These are phyloP conservation scores for Clivina fossor DNA, from an alignment of 2,888 invertebrate species.

Conservation along the genomic window DNA sequence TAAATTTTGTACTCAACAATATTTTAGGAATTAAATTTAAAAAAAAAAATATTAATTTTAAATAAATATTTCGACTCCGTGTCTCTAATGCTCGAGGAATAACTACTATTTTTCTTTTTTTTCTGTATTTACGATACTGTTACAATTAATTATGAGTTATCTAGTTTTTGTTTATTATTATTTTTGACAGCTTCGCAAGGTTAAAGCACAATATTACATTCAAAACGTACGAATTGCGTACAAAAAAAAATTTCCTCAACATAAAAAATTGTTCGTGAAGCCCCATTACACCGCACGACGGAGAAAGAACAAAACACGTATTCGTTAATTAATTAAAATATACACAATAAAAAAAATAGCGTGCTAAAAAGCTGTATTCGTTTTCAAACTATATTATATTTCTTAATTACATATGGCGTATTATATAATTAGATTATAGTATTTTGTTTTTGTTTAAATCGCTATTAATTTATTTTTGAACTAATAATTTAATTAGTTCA, in stretches of 20 bases:
- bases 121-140: conserved; percentile 4
- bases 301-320: too few species aligned
- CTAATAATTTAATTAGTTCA: too few species aligned
- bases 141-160: conserved; percentile 3
- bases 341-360: not conserved
- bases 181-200: conserved; percentile 2
- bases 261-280: not conserved
- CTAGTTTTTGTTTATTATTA: not conserved
- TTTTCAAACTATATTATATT: too few species aligned
- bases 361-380: too few species aligned
- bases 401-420: too few species aligned
- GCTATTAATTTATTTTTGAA: too few species aligned
- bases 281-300: not conserved
- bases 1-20: conserved; percentile 6
- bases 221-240: conserved; percentile 20
- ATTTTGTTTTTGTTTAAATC: too few species aligned
- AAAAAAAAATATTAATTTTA: not conserved
- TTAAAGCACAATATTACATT: conserved; percentile 15
- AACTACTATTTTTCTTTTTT: conserved; percentile 1
- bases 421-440: too few species aligned
- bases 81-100: conserved; percentile 14
- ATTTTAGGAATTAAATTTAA: conserved; percentile 6
- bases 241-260: conserved; percentile 9
- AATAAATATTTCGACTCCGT: too few species aligned
- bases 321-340: not conserved